Conservation (phyloP, 2,113 vertebrate species). For the Otis tarda region DNA sequence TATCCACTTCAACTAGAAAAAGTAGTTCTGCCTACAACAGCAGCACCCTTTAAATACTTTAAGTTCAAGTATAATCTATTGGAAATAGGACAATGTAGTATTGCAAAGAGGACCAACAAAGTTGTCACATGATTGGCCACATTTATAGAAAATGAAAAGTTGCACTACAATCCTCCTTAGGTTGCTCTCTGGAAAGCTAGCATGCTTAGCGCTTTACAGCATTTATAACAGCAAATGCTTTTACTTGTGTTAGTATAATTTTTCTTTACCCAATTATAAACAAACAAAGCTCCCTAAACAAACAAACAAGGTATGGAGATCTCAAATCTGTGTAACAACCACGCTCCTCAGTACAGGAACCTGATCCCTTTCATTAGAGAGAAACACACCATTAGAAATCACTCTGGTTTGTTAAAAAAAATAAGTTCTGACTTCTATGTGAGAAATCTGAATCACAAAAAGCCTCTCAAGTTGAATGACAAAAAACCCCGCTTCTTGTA, state of each 20-base stretch:
- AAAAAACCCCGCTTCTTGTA: not conserved
- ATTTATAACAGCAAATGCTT: accelerated
- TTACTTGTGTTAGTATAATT: not conserved
- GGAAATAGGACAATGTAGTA: not conserved
- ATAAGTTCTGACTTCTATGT: not conserved
- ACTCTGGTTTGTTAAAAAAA: accelerated
- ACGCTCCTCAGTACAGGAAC: accelerated
- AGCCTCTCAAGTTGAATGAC: not conserved
- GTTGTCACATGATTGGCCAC: accelerated
- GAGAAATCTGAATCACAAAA: not conserved
- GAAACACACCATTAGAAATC: not conserved
- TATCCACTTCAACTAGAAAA: not conserved
- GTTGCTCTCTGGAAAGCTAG: not conserved
- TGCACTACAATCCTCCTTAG: not conserved
- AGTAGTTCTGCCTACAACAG: not conserved
- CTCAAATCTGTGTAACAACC: not conserved
- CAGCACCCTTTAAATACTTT: not conserved
- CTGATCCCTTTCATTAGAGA: not conserved
- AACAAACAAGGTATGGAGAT: not conserved
- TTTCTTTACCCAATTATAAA: not conserved
- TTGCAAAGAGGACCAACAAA: not conserved
- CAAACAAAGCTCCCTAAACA: not conserved
- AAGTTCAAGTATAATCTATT: not conserved
- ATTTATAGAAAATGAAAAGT: not conserved
- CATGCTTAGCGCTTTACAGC: not conserved